phyloP scores from a whole-genome alignment of 2,113 vertebrate species.

The Myodes glareolus region DNA sequence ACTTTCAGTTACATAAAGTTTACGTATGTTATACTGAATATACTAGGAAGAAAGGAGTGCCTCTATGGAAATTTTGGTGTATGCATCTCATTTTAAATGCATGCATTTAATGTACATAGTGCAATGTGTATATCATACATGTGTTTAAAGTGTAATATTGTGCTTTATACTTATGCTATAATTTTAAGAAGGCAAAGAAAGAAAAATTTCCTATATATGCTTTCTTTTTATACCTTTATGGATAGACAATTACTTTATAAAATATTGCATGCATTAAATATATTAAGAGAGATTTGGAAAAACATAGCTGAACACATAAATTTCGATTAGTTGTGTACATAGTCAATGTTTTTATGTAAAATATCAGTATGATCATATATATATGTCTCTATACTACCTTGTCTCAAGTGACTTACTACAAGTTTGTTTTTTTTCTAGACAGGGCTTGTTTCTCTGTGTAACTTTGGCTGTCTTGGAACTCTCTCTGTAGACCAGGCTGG shows the following conservation, averaged over 20 bases:
- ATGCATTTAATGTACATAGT: neutral
- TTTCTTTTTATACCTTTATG: constrained; percentile 52
- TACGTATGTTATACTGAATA: constrained; percentile 24
- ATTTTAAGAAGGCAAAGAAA: constrained; percentile 62
- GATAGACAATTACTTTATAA: constrained; percentile 59
- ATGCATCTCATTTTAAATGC: constrained; percentile 37
- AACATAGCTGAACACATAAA: neutral
- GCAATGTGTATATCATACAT: neutral
- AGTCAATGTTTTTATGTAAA: constrained; percentile 43
- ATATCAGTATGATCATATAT: neutral
- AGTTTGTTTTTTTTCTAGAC: neutral
- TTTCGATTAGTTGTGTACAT: constrained; percentile 38
- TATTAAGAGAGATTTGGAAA: constrained; percentile 40
- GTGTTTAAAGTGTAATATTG: neutral
- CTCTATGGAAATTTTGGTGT: constrained; percentile 28
- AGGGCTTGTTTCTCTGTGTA: neutral
- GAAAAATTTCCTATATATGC: neutral
- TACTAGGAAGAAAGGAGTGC: neutral
- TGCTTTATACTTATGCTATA: constrained; percentile 52
- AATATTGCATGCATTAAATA: constrained; percentile 13
- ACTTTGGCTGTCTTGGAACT: neutral
- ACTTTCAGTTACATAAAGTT: constrained; percentile 38
- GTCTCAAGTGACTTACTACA: neutral
- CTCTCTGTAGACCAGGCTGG: neutral
- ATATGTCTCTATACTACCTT: neutral